A percentile compares a stretch with the other conserved stretches of the same genome.
Conservation (phyloP, 2,113 vertebrate species). For the Eurystomus gularis region DNA sequence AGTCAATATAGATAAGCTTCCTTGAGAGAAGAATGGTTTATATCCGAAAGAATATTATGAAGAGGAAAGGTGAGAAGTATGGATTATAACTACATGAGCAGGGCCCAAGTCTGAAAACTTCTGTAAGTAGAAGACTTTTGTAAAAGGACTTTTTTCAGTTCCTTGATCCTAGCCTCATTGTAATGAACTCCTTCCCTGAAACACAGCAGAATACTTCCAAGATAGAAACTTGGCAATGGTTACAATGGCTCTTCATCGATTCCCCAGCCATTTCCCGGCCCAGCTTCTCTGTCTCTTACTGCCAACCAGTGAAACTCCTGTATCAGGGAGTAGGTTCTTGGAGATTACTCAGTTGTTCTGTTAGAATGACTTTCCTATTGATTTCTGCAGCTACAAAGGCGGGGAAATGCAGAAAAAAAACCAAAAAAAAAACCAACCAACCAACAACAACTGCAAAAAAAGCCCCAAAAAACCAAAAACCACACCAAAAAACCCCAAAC, state of each 20-base stretch:
- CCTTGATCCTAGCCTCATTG: not conserved
- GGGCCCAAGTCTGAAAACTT: not conserved
- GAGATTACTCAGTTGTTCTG: not conserved
- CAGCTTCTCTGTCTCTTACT: not conserved
- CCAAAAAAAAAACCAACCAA: too few species aligned
- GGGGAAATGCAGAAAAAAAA: too few species aligned
- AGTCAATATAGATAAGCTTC: not conserved
- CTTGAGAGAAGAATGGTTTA: not conserved
- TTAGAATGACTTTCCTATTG: not conserved
- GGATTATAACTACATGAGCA: not conserved
- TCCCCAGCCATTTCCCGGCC: not conserved
- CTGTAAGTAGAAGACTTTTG: not conserved
- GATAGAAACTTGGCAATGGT: not conserved
- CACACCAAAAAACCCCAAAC: too few species aligned
- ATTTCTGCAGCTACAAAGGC: not conserved
- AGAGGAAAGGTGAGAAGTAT: not conserved
- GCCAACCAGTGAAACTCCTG: not conserved
- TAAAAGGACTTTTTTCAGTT: not conserved
- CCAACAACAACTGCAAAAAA: too few species aligned
- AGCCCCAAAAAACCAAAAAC: too few species aligned
- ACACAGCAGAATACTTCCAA: not conserved
- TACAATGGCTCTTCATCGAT: not conserved
- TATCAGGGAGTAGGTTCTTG: not conserved
- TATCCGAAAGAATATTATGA: not conserved
- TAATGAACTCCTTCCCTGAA: not conserved